Base-by-base conservation (phyloP, 2,888 invertebrate species). In the Sinhomidia bicolor region DNA sequence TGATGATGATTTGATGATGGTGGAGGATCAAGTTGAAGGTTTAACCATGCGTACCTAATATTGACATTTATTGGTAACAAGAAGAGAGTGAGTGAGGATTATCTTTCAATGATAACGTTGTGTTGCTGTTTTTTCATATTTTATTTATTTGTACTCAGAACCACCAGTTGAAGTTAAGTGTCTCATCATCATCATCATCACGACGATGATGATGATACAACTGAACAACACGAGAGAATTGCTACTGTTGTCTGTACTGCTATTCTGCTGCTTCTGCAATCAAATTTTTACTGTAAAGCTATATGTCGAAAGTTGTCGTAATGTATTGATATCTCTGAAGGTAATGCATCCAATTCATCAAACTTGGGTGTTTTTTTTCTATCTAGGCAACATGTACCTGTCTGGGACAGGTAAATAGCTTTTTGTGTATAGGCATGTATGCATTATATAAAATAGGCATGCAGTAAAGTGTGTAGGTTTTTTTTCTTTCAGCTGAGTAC, bases 11-110 rank as follows among this genome's bases (percentile, higher is more conserved):
- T 23, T 79, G 51, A 78, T 54, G 47, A 54, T 60, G 78, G 71
- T 60, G 60, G 29, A 29, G 17, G 60, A 60, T 29, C 60, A 60
- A 79, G 85, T 85, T 85, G 76, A 47, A 78, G 57, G 85, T 76
- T 85, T 85, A 41, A 78, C 26, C 60, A 62, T 80, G 80, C 44
- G 51, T 80, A 41, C 62, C 80, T 78, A 54, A 47, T 36, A 65
- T 74, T 74, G 44, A 83, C 71, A 54, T 68, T 60, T 71, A 84
- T 78, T 78, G 54, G 54, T 78, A 78, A 14, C 32, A 60, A 74
- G 29, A 47, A 14, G 74, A 60, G 65, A 65, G 65, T n/a, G 74
- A 74, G 23, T 47, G 74, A 78, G 12, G 20, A 57, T 74, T 74
- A 47, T 74, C 74, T 74, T 47, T 23, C 44, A 74, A 65, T 36